Conservation (phyloP, 2,888 invertebrate genomes). For the Chymomyza procnemis region DNA sequence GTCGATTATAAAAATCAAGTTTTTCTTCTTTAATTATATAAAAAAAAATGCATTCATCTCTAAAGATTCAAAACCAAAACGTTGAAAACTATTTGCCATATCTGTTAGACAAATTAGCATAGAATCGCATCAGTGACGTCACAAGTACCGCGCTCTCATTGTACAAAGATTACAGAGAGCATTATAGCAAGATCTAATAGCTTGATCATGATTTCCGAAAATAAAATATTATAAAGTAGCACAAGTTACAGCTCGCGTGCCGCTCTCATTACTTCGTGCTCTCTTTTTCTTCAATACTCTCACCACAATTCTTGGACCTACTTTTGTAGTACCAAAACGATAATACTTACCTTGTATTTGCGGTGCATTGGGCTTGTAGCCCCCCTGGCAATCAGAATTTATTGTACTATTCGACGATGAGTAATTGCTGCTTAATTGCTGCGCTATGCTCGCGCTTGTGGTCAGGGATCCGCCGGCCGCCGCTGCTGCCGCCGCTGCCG, state of each 20-base stretch:
- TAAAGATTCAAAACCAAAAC: too few species aligned
- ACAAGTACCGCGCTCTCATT: too few species aligned
- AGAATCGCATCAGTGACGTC: too few species aligned
- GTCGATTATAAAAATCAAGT: too few species aligned
- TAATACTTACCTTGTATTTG: constrained; percentile 76
- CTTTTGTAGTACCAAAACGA: constrained; percentile 31
- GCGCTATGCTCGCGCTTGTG: constrained; percentile 52
- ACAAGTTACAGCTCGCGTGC: neutral
- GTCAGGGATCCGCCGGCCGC: constrained; percentile 41
- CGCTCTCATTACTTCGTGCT: neutral
- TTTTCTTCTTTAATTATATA: too few species aligned
- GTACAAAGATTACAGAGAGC: too few species aligned
- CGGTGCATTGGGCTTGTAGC: constrained; percentile 83
- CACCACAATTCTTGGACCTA: neutral
- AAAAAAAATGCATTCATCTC: too few species aligned
- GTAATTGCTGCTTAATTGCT: constrained; percentile 74
- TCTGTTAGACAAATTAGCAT: too few species aligned
- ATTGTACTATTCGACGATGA: constrained; percentile 78
- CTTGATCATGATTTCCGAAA: neutral
- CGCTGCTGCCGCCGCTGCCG: constrained; percentile 38
- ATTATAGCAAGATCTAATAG: constrained; percentile 1
- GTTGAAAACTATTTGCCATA: too few species aligned
- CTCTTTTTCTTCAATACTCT: neutral
- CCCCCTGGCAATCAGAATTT: constrained; percentile 81
- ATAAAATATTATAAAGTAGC: neutral